These are phyloP conservation scores for Lithodes maja DNA, from an alignment of 2,888 invertebrate species.

Conservation along the genomic window DNA sequence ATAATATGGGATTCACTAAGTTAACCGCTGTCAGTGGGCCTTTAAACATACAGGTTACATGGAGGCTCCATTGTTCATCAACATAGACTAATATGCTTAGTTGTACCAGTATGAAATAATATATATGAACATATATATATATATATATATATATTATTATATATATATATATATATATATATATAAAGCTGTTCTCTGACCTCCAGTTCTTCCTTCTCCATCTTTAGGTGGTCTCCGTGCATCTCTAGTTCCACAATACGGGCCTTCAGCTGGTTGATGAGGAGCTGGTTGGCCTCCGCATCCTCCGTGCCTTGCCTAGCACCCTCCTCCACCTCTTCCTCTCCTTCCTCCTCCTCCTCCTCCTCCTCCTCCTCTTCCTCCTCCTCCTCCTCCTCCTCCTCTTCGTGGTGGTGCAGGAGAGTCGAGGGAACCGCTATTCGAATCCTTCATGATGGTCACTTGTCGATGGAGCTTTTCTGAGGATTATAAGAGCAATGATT, in stretches of 20 bases:
- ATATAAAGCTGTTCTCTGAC: conserved; percentile 2
- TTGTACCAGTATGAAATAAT: too few relatives aligned
- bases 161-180: too few relatives aligned
- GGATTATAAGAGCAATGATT: too few relatives aligned
- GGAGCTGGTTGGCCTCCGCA: conserved; percentile 59
- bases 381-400: conserved; percentile 28
- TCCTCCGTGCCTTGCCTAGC: conserved; percentile 10
- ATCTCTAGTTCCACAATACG: conserved; percentile 66
- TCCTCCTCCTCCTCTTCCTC: background rate
- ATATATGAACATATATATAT: too few relatives aligned
- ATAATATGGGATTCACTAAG: too few relatives aligned
- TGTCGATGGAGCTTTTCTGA: conserved; percentile 68
- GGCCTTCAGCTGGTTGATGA: conserved; percentile 64
- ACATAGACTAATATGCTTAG: too few relatives aligned
- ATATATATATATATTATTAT: too few relatives aligned
- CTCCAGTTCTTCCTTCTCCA: conserved; percentile 68
- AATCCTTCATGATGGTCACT: conserved; percentile 65
- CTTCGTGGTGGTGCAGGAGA: conserved; percentile 5
- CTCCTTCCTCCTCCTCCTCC: background rate
- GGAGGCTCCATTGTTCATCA: too few relatives aligned
- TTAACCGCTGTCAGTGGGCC: too few relatives aligned
- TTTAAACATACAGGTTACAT: too few relatives aligned
- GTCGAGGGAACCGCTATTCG: conserved; percentile 3
- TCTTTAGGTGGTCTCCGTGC: conserved; percentile 60
- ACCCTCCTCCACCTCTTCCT: too few relatives aligned